These are phyloP conservation scores for Aricia agestis DNA, from an alignment of 1,140 invertebrate genomes.

Conservation along the genomic window DNA sequence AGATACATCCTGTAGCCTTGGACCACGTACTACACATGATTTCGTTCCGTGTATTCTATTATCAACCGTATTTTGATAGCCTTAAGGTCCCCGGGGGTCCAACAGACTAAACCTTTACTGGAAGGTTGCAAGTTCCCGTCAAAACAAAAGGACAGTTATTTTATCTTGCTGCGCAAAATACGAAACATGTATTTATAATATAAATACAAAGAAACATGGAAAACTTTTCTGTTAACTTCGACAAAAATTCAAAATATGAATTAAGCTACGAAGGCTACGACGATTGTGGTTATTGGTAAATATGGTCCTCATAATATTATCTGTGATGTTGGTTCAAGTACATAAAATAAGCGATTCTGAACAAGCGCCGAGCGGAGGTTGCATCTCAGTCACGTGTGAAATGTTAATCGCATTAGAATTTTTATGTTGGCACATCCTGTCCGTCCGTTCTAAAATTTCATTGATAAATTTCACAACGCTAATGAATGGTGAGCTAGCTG, in stretches of 20 bases:
- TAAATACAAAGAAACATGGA: no score
- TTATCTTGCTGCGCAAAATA: not conserved
- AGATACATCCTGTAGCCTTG: constrained; percentile 13
- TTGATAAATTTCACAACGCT: constrained; percentile 15
- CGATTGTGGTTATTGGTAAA: no score
- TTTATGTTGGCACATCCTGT: constrained; percentile 14
- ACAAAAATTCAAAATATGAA: no score
- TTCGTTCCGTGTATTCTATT: not conserved
- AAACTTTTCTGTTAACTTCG: no score
- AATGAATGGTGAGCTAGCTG: constrained; percentile 7
- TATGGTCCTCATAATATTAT: no score
- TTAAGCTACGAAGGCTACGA: no score
- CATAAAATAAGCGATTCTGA: not conserved
- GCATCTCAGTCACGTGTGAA: not conserved
- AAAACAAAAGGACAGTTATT: constrained; percentile 1
- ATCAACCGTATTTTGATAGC: not conserved
- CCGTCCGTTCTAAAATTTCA: constrained; percentile 7
- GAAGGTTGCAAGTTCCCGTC: constrained; percentile 3
- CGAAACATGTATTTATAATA: not conserved
- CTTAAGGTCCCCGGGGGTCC: not conserved
- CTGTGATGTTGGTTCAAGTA: not conserved
- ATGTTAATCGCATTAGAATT: constrained; percentile 1
- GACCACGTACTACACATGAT: not conserved
- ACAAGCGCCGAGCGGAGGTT: not conserved
- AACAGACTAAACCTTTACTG: not conserved